Evolutionary conservation across 1,140 invertebrate species (phyloP).

Genomic region (Bombyx mandarina): DNA sequence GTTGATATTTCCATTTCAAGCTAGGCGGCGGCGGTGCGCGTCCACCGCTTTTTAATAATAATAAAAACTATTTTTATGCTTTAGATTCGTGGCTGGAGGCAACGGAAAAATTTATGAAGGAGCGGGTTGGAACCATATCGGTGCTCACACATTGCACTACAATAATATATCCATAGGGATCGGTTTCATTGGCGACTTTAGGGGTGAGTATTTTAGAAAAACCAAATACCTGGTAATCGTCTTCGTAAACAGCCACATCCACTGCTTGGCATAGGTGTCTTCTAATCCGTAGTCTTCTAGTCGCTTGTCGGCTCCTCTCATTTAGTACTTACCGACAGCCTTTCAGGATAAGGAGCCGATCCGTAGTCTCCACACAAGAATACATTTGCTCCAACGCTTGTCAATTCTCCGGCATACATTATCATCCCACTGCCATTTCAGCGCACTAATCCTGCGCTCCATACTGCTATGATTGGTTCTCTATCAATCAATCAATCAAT

Average conservation of each 20-base stretch:
- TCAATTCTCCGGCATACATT: too few relatives aligned
- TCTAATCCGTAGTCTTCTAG: too few relatives aligned
- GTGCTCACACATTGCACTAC: constrained; percentile 77
- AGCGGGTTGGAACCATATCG: constrained; percentile 58
- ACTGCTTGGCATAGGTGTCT: not conserved
- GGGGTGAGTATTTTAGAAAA: constrained; percentile 34
- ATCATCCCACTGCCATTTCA: too few relatives aligned
- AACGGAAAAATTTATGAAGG: constrained; percentile 47
- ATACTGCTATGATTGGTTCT: too few relatives aligned
- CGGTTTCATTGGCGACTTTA: constrained; percentile 79
- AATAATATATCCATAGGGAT: constrained; percentile 77
- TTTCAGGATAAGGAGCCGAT: not conserved
- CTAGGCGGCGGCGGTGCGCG: too few relatives aligned
- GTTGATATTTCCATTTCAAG: too few relatives aligned
- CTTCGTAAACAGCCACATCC: not conserved
- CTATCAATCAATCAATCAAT: too few relatives aligned
- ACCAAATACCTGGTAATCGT: not conserved
- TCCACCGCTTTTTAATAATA: not conserved
- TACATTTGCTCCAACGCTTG: too few relatives aligned
- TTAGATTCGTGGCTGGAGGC: constrained; percentile 36
- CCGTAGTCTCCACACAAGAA: too few relatives aligned
- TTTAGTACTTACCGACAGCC: not conserved
- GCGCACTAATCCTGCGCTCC: too few relatives aligned
- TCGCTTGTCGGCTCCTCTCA: not conserved
- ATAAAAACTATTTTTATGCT: constrained; percentile 3